These are phyloP conservation scores for Adelges cooleyi DNA, from an alignment of 1,140 invertebrate species.

Conservation along the genomic window DNA sequence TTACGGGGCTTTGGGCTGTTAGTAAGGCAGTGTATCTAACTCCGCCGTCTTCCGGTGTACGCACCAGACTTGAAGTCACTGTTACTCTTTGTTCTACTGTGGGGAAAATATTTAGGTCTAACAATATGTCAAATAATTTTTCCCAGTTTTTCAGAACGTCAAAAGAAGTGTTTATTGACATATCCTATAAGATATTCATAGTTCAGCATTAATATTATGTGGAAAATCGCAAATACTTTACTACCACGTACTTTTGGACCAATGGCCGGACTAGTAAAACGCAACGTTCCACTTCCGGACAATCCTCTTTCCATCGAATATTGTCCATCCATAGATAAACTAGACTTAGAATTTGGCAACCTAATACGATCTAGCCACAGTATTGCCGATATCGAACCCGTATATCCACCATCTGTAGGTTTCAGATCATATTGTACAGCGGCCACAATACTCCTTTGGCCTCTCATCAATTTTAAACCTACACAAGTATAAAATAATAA, in stretches of 20 bases:
- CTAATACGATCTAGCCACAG: background rate
- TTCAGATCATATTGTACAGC: background rate
- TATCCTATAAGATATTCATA: background rate
- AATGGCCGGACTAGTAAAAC: no score
- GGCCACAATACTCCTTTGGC: background rate
- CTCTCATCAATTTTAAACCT: background rate
- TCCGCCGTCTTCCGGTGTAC: background rate
- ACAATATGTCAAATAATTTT: background rate
- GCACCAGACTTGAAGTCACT: background rate
- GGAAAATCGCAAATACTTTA: no score
- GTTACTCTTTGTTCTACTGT: background rate
- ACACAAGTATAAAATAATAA: no score
- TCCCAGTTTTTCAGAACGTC: background rate
- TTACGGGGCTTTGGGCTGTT: background rate
- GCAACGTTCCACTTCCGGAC: background rate
- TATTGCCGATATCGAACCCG: background rate
- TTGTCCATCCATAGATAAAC: background rate
- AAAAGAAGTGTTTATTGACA: background rate
- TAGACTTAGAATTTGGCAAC: background rate
- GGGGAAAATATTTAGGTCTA: slow-evolving; percentile 11
- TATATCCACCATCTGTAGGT: background rate
- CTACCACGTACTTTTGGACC: no score
- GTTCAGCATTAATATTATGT: no score
- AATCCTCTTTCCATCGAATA: background rate
- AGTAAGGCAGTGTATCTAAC: background rate